Evolutionary conservation across 2,888 invertebrate genomes (phyloP).

Genomic region (Melanostoma mellinum): DNA sequence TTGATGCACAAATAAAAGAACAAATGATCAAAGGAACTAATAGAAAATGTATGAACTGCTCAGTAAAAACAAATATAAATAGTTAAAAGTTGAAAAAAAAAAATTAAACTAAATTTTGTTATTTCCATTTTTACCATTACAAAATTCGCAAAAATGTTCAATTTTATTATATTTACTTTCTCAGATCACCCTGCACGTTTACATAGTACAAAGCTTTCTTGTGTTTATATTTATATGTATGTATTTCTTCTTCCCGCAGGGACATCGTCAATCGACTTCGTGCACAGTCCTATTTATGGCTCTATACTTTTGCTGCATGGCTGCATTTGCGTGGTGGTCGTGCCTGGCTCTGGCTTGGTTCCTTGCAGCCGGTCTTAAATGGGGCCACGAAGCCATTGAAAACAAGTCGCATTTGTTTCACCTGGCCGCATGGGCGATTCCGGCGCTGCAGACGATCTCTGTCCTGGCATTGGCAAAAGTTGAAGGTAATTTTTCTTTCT

Average conservation of each 20-base stretch:
- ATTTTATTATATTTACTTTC: no score
- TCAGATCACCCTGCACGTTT: no score
- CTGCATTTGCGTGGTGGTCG: slow-evolving; percentile 99
- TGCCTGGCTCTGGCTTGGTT: slow-evolving; percentile 98
- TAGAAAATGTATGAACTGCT: no score
- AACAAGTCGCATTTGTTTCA: slow-evolving; percentile 98
- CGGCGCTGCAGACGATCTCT: slow-evolving; percentile 97
- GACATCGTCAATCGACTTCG: slow-evolving; percentile 82
- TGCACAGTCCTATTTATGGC: slow-evolving; percentile 98
- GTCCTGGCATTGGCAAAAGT: slow-evolving; percentile 97
- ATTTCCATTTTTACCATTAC: no score
- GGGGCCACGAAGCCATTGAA: slow-evolving; percentile 99
- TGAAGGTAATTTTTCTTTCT: slow-evolving; percentile 86
- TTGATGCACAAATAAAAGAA: no score
- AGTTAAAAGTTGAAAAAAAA: no score
- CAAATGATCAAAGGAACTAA: no score
- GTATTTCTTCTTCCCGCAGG: slow-evolving; percentile 76
- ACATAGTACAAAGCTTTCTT: background rate
- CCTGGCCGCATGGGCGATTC: slow-evolving; percentile 98
- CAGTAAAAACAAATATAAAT: no score
- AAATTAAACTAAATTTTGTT: no score
- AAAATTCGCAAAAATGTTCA: no score
- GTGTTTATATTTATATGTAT: slow-evolving; percentile 29
- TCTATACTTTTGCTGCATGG: slow-evolving; percentile 97
- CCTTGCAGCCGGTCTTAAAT: slow-evolving; percentile 96